Base-by-base conservation (phyloP, 2,888 invertebrate species). In the Phyllotreta striolata region DNA sequence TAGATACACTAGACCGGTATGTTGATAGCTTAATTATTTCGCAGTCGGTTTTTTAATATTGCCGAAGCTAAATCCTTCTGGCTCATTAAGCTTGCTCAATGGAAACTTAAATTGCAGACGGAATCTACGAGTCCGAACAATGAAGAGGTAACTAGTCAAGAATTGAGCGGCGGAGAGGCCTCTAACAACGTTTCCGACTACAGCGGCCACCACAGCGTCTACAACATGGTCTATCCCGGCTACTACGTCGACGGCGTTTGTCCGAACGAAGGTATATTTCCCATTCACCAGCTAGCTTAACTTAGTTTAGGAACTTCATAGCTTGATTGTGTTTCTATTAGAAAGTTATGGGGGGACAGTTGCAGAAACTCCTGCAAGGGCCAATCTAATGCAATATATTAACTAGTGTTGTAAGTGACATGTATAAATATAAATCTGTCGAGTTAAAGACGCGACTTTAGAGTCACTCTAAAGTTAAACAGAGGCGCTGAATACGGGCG, bases 121-220 rank as follows among this genome's bases (percentile, higher is more conserved):
- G 82, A 82, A 73, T 81, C 82, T 58, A 77, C 79, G 63, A 81
- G 81, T 73, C 81, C 81, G 7, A 77, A 80, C 64, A 81, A 80
- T 66, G 82, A 81, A 73, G 81, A 81, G 69, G 74, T 74, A 38
- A 72, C 75, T 49, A 76, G 77, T 71, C 78, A 78, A 66, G 79
- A 79, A 61, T 63, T 74, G 38, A 78, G 78, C 64, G 77, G 77
- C 38, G 75, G 76, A 10, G 79, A 78, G 60, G 74, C 76, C 4
- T 72, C 77, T 14, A 74, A 70, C 64, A 75, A 72, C 59, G 74
- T 74, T 55, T 76, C 78, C 4, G 78, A 79, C 46, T 76, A 74
- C 65, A 75, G 73, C 57, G 58, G 66, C 44, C 71, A 72, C 38
- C 70, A 67, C 52, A 70, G 74, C n/a, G 73, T 76, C 9, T 78